phyloP scores from a whole-genome alignment of 2,797 vertebrate genomes.

The Taeniopygia guttata region DNA sequence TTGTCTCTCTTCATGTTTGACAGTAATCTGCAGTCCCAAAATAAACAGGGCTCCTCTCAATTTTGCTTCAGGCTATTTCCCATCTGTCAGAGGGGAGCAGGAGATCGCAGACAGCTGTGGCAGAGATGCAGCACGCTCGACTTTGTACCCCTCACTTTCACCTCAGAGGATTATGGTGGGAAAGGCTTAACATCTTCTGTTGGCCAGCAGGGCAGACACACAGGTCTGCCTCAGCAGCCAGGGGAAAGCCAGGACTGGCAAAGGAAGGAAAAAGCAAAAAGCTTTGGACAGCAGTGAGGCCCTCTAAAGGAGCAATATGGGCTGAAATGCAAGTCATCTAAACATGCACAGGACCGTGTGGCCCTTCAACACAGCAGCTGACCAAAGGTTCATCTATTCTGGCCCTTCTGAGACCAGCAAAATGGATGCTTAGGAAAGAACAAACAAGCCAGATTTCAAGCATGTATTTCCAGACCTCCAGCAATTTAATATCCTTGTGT shows the following conservation, averaged over 20 bases:
- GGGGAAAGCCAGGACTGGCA: background rate
- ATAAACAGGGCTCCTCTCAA: slow-evolving; percentile 15
- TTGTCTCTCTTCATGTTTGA: background rate
- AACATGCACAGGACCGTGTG: rapidly evolving
- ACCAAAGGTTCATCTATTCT: background rate
- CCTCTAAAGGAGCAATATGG: background rate
- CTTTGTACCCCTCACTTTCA: background rate
- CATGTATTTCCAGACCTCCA: background rate
- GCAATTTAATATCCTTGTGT: background rate
- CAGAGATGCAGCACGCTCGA: rapidly evolving
- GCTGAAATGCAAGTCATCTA: background rate
- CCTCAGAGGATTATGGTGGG: background rate
- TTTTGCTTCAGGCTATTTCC: slow-evolving; percentile 35
- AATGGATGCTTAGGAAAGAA: background rate
- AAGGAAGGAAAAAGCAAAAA: background rate
- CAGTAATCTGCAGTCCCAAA: slow-evolving; percentile 7
- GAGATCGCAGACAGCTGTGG: rapidly evolving
- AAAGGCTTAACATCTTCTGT: background rate
- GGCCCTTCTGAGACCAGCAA: background rate
- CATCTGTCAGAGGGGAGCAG: background rate
- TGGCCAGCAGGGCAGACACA: background rate
- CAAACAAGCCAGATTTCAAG: background rate
- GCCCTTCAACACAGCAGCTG: background rate
- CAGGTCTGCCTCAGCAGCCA: background rate
- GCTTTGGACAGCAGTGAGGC: background rate